phyloP scores from a whole-genome alignment of 2,797 vertebrate genomes.

The Alca torda region DNA sequence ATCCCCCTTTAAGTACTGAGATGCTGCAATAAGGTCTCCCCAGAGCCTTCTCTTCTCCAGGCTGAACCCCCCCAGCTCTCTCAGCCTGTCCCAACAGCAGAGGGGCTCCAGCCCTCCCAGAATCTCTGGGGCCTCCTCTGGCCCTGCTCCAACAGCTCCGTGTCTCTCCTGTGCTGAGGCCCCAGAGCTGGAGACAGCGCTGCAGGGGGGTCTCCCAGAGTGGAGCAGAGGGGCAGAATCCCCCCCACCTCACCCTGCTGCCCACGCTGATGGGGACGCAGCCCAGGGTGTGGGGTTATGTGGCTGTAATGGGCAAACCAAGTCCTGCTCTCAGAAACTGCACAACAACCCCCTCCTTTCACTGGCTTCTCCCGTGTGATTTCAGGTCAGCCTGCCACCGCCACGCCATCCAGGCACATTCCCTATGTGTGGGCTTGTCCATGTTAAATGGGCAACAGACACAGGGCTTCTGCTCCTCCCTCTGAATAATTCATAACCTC shows the following conservation, averaged over 20 bases:
- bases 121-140: accelerated
- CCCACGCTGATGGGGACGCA: accelerated
- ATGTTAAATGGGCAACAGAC: background rate
- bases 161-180: accelerated
- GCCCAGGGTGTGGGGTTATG: accelerated
- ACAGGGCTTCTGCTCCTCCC: background rate
- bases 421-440: background rate
- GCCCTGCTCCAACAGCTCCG: accelerated
- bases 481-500: background rate
- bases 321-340: background rate
- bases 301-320: background rate
- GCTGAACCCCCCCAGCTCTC: background rate
- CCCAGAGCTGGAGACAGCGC: background rate
- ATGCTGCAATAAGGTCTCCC: accelerated
- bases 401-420: accelerated
- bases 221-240: accelerated
- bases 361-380: background rate
- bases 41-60: accelerated
- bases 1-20: background rate
- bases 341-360: background rate
- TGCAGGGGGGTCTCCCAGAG: background rate
- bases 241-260: background rate
- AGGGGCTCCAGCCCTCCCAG: accelerated
- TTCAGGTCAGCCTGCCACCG: background rate
- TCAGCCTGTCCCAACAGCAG: accelerated